Base-by-base conservation (phyloP, 2,888 invertebrate genomes). In the Brachyptera putata region DNA sequence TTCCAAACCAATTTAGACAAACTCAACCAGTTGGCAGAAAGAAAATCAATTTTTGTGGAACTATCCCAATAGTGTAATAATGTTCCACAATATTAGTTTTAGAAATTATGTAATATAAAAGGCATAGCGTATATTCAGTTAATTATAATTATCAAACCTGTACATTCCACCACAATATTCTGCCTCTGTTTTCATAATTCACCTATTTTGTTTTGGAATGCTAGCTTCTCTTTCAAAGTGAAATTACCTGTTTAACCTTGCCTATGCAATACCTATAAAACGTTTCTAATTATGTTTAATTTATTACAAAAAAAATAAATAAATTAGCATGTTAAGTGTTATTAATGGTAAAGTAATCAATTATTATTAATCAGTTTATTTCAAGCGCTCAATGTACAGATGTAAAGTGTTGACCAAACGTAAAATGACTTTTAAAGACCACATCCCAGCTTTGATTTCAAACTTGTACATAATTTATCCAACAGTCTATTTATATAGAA, bases 311-410 rank as follows among this genome's bases (percentile, higher is more conserved):
- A 21, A 18, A 39, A 53, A 16, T 34, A 41, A 49, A n/a, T 25
- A 53, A 57, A 46, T 61, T 64, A 62, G 62, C 61, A 63, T 61
- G 61, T 57, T 62, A 61, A 62, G 61, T 64, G 60, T 62, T 48
- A 53, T n/a, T n/a, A 50, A 43, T 43, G 50, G 49, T 60, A 43
- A 60, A 48, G 43, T 60, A 39, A 37, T 30, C 18, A 43, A 24
- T 46, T 18, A 9, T 26, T 34, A 58, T 43, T 63, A 48, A 61
- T 58, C 39, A 21, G 21, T 50, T 60, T 56, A 63, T 61, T 65
- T 62, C 60, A 63, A 61, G 60, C 63, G 65, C 65, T 65, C 65
- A 65, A 65, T 65, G 65, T 65, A 65, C 65, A 65, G 63, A 22
- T 63, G 63, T 63, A 63, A 62, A 63, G 63, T 65, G 63, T 63